phyloP scores from a whole-genome alignment of 2,797 vertebrate species.

The Poecile montanus region DNA sequence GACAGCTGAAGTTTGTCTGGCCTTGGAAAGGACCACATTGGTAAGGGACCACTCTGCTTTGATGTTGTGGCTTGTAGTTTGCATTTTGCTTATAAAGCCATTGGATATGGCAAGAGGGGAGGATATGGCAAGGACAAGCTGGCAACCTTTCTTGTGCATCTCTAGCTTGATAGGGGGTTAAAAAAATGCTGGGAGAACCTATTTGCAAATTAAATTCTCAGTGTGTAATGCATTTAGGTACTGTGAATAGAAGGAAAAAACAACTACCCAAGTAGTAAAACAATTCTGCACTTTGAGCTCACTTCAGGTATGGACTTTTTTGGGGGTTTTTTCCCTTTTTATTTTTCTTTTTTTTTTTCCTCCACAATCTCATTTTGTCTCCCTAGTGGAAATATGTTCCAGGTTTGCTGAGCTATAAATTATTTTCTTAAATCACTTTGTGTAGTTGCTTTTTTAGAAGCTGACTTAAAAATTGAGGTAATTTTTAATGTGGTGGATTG shows the following conservation, averaged over 20 bases:
- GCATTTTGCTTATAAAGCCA: not conserved
- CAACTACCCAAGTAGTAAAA: not conserved
- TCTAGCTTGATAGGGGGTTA: not conserved
- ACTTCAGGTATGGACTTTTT: not conserved
- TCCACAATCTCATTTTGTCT: not conserved
- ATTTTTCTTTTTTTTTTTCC: fast-evolving
- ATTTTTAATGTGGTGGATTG: not conserved
- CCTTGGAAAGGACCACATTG: not conserved
- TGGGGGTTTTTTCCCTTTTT: fast-evolving
- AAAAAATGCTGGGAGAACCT: not conserved
- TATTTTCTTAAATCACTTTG: not conserved
- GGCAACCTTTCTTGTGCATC: not conserved
- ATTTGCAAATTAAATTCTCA: not conserved
- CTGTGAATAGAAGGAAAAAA: not conserved
- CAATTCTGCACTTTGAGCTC: not conserved
- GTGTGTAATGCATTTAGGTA: not conserved
- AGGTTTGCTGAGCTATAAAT: not conserved
- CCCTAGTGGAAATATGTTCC: not conserved
- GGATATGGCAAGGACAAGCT: not conserved
- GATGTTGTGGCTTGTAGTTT: not conserved
- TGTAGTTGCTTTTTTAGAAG: not conserved
- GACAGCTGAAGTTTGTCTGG: not conserved
- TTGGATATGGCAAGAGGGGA: not conserved
- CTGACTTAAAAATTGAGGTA: not conserved
- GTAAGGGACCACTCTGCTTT: not conserved